Conservation (phyloP, 2,888 invertebrate species). For the Eristalis arbustorum region DNA sequence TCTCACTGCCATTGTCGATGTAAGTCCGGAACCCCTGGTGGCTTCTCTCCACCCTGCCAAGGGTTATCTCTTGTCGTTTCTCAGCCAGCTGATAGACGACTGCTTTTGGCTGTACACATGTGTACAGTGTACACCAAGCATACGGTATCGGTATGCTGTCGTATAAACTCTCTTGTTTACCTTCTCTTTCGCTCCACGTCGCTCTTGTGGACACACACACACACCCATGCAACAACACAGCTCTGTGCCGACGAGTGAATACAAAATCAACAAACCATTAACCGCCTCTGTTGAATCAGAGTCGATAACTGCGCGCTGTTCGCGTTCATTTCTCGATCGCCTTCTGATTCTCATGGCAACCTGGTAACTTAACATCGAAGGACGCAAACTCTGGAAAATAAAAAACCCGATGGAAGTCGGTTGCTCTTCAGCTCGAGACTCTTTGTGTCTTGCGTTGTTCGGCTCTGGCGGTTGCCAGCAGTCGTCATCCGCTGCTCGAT, state of each 20-base stretch:
- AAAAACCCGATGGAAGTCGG: constrained; percentile 63
- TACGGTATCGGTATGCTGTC: background rate
- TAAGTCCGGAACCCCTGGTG: background rate
- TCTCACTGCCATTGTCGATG: no score
- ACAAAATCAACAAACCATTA: background rate
- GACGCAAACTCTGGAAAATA: constrained; percentile 80
- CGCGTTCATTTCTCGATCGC: constrained; percentile 58
- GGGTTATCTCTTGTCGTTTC: background rate
- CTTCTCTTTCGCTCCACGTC: constrained; percentile 40
- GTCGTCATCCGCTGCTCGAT: background rate
- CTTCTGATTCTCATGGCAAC: constrained; percentile 70
- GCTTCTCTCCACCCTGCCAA: background rate
- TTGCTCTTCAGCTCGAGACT: constrained; percentile 56
- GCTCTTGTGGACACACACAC: background rate
- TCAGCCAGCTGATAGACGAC: background rate
- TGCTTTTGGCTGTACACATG: background rate
- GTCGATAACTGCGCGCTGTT: constrained; percentile 14
- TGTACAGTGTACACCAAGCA: no score
- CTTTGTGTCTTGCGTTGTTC: constrained; percentile 24
- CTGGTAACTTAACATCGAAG: constrained; percentile 79
- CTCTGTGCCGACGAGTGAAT: background rate
- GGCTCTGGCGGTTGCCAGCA: background rate
- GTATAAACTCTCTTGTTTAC: constrained; percentile 21
- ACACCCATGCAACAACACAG: background rate
- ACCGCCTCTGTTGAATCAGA: background rate